phyloP scores from a whole-genome alignment of 92 coral and sea anemone species.

The Porites rus region DNA sequence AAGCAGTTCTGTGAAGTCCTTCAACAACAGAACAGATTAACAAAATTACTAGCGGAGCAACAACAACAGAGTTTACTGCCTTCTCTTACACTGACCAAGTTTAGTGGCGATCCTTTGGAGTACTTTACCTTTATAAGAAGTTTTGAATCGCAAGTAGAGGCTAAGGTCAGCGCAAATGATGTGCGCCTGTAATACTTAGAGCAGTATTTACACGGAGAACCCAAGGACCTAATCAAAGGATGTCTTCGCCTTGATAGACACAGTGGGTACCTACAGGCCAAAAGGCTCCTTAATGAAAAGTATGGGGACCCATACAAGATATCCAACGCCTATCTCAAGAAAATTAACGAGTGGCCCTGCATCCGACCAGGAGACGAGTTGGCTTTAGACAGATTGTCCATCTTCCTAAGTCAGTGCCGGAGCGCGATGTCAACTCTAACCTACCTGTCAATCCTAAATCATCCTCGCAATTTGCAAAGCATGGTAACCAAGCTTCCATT shows the following conservation, averaged over 20 bases:
- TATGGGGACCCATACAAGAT: constrained; percentile 63
- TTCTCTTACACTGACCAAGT: constrained; percentile 40
- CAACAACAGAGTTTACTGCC: constrained; percentile 56
- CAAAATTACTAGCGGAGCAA: constrained; percentile 45
- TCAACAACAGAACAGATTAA: constrained; percentile 48
- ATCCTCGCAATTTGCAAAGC: constrained; percentile 61
- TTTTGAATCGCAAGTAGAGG: constrained; percentile 58
- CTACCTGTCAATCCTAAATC: constrained; percentile 54
- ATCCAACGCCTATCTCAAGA: constrained; percentile 54
- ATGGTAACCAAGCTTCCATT: constrained; percentile 61
- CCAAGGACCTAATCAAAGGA: constrained; percentile 68
- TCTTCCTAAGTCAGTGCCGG: constrained; percentile 60
- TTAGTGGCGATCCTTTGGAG: constrained; percentile 63
- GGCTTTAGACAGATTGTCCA: constrained; percentile 38
- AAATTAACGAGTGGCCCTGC: constrained; percentile 49
- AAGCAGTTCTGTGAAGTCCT: constrained; percentile 16
- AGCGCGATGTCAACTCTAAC: constrained; percentile 57
- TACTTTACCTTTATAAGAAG: constrained; percentile 27
- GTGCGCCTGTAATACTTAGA: constrained; percentile 51
- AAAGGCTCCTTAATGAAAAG: constrained; percentile 50
- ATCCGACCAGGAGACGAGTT: constrained; percentile 10
- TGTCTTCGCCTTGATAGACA: constrained; percentile 41
- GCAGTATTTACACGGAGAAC: constrained; percentile 60
- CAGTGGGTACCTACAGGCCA: constrained; percentile 51
- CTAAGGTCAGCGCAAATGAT: constrained; percentile 10